Conservation (phyloP, 35 echinoderm and acorn worm genomes). For the Apostichopus californicus region DNA sequence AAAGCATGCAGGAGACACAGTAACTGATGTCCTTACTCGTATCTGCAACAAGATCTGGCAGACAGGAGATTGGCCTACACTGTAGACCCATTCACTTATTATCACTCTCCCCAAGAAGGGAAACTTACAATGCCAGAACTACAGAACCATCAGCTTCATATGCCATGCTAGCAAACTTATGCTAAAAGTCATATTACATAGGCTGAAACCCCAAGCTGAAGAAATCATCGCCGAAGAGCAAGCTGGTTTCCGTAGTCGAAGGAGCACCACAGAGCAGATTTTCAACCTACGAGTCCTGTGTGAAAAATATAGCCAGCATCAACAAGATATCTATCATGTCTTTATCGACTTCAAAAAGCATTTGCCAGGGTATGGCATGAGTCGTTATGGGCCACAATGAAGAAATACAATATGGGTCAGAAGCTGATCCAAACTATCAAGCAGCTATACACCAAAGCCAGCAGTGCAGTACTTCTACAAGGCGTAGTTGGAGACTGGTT, state of each 20-base stretch:
- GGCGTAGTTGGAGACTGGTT: conserved; percentile 37
- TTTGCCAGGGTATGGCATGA: conserved; percentile 55
- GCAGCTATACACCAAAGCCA: conserved; percentile 13
- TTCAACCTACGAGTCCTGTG: conserved; percentile 56
- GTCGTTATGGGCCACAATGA: conserved; percentile 48
- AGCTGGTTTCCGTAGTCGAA: neutral
- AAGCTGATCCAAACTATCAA: conserved; percentile 33
- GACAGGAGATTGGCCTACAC: conserved; percentile 5
- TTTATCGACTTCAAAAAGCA: neutral
- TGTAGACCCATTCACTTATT: neutral
- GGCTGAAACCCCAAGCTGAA: too few species aligned
- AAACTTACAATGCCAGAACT: conserved; percentile 21
- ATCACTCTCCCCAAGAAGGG: too few species aligned
- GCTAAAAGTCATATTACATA: too few species aligned
- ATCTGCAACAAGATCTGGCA: conserved; percentile 39
- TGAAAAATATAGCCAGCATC: conserved; percentile 47
- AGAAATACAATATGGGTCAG: conserved; percentile 59
- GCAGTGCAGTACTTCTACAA: too few species aligned
- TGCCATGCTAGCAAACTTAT: too few species aligned
- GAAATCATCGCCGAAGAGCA: too few species aligned
- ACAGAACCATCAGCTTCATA: too few species aligned
- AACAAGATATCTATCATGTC: conserved; percentile 23
- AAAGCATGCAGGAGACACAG: neutral
- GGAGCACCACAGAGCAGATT: conserved; percentile 62
- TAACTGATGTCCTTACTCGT: neutral